Conservation (phyloP, 2,888 invertebrate genomes). For the Agrilus cyanescens region DNA sequence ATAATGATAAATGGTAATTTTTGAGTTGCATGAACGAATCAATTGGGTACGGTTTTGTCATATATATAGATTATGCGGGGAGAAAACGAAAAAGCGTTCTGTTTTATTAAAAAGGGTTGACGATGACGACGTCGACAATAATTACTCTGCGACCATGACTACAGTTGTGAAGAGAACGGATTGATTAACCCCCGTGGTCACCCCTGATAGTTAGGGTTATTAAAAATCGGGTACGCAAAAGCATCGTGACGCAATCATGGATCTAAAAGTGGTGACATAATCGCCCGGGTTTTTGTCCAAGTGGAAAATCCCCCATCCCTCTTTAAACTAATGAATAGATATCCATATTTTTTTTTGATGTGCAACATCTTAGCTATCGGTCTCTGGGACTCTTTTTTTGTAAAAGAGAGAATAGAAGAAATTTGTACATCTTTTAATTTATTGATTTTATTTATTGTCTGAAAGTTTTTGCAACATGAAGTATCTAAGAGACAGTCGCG, state of each 20-base stretch:
- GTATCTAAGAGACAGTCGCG: too few relatives aligned
- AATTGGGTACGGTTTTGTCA: constrained; percentile 15
- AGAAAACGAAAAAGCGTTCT: constrained; percentile 16
- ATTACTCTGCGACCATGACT: constrained; percentile 32
- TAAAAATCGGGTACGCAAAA: constrained; percentile 14
- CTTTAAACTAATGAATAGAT: too few relatives aligned
- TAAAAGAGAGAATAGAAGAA: too few relatives aligned
- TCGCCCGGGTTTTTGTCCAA: too few relatives aligned
- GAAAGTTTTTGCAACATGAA: too few relatives aligned
- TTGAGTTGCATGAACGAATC: constrained; percentile 12
- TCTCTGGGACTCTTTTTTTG: too few relatives aligned
- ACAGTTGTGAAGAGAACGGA: constrained; percentile 28
- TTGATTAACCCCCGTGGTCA: constrained; percentile 34
- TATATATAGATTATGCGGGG: constrained; percentile 5
- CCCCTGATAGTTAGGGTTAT: constrained; percentile 18
- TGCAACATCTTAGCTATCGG: too few relatives aligned
- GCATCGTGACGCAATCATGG: not conserved
- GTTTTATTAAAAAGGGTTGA: constrained; percentile 23
- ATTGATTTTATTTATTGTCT: too few relatives aligned
- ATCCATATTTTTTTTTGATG: too few relatives aligned
- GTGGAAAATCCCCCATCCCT: too few relatives aligned
- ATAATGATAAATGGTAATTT: not conserved
- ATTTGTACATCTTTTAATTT: too few relatives aligned
- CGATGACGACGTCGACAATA: constrained; percentile 15
- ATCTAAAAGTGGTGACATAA: too few relatives aligned